Evolutionary conservation across 2,888 invertebrate genomes (phyloP).

Genomic region (Muscina levida): DNA sequence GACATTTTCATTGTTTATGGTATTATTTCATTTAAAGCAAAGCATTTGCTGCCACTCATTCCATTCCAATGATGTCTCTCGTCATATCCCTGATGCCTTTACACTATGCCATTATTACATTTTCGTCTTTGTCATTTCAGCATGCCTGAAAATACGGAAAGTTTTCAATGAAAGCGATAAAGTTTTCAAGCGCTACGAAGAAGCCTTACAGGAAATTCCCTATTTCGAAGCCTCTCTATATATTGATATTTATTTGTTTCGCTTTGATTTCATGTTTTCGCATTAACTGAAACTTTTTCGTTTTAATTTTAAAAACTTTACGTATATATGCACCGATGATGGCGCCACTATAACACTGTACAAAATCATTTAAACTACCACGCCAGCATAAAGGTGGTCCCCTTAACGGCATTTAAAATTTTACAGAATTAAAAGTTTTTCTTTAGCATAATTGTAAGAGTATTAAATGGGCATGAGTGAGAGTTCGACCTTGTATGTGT

Average conservation of each 20-base stretch:
- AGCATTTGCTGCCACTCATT: no score
- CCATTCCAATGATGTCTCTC: no score
- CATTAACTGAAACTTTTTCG: background rate
- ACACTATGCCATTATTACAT: no score
- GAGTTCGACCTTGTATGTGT: no score
- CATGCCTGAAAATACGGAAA: conserved; percentile 66
- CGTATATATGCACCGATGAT: conserved; percentile 74
- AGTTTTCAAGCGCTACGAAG: conserved; percentile 66
- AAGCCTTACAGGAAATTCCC: conserved; percentile 68
- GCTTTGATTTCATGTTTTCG: background rate
- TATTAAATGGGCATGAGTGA: no score
- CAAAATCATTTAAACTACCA: conserved; percentile 69
- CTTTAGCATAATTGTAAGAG: no score
- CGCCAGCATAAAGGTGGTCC: conserved; percentile 59
- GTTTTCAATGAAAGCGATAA: conserved; percentile 70
- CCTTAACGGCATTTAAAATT: background rate
- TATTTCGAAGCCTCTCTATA: conserved; percentile 72
- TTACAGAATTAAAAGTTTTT: background rate
- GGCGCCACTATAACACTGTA: conserved; percentile 73
- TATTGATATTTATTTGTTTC: conserved; percentile 51
- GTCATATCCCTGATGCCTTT: background rate
- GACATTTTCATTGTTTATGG: no score
- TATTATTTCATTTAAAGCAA: no score
- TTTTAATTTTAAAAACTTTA: conserved; percentile 69
- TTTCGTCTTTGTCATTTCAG: conserved; percentile 35